phyloP scores from a whole-genome alignment of 1,140 invertebrate genomes.

The Vanessa atalanta region DNA sequence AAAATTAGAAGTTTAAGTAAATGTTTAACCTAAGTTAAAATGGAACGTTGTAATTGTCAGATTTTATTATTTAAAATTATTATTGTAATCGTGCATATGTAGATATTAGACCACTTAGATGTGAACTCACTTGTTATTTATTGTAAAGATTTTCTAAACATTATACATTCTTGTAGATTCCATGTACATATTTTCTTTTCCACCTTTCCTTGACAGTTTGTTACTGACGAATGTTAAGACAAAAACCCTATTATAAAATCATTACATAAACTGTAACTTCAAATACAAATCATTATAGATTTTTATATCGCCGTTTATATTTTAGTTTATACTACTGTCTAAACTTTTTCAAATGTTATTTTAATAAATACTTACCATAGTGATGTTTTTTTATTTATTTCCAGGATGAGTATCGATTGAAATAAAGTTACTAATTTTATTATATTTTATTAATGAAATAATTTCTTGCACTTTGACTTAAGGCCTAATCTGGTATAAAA shows the following conservation, averaged over 20 bases:
- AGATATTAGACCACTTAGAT: constrained; percentile 16
- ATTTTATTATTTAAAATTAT: constrained; percentile 29
- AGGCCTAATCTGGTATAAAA: constrained; percentile 53
- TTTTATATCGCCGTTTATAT: constrained; percentile 30
- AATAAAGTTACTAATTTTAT: neutral
- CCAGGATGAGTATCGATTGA: neutral
- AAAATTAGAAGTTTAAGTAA: constrained; percentile 33
- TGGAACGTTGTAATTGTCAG: constrained; percentile 21
- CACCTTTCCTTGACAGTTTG: neutral
- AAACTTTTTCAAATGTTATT: constrained; percentile 46
- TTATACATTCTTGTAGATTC: neutral
- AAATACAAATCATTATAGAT: constrained; percentile 22
- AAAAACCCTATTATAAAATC: neutral
- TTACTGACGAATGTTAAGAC: constrained; percentile 14
- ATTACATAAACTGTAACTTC: constrained; percentile 6
- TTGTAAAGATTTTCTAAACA: constrained; percentile 12
- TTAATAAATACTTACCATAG: constrained; percentile 57
- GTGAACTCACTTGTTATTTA: constrained; percentile 23
- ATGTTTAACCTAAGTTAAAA: constrained; percentile 21
- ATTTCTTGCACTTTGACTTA: constrained; percentile 40
- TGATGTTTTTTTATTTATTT: constrained; percentile 32
- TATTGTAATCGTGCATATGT: constrained; percentile 30
- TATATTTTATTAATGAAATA: constrained; percentile 50
- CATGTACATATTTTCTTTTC: constrained; percentile 6
- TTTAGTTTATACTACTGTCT: constrained; percentile 33